A percentile compares a stretch with the other conserved stretches of the same genome.
These are phyloP conservation scores for Ochropleura leucogaster DNA, from an alignment of 2,888 invertebrate genomes.

Conservation along the genomic window DNA sequence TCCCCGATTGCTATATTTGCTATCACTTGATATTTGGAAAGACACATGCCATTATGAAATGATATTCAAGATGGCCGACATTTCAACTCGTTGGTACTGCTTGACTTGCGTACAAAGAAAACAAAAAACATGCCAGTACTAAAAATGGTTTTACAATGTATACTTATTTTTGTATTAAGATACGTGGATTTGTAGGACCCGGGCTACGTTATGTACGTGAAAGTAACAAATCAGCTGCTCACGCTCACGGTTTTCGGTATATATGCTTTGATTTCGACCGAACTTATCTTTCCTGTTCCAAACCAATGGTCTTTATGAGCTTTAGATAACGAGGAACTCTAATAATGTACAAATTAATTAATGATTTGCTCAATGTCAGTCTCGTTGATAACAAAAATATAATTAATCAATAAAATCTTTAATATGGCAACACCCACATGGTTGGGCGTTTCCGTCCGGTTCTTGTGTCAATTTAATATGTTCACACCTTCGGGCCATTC, in stretches of 20 bases:
- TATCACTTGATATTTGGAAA: constrained; percentile 84
- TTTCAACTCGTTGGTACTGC: constrained; percentile 47
- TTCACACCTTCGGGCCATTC: constrained; percentile 2
- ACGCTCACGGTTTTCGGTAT: constrained; percentile 3
- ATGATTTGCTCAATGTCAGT: not conserved
- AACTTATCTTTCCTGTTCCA: constrained; percentile 30
- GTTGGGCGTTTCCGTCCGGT: constrained; percentile 37
- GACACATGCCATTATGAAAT: constrained; percentile 82
- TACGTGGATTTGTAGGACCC: not conserved
- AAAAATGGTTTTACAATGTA: constrained; percentile 64
- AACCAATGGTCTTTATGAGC: constrained; percentile 12
- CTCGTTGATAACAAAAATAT: constrained; percentile 1
- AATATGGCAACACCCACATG: constrained; percentile 22
- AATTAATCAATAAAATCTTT: not conserved
- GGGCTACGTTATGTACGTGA: not conserved
- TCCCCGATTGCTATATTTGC: constrained; percentile 66
- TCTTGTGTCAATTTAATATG: not conserved
- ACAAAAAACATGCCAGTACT: constrained; percentile 74
- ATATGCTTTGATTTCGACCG: not conserved
- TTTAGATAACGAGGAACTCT: not conserved
- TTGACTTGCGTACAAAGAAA: constrained; percentile 56
- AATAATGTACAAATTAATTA: not conserved
- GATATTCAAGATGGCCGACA: constrained; percentile 87
- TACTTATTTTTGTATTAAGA: constrained; percentile 20
- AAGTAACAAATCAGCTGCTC: not conserved